Evolutionary conservation across 2,797 vertebrate species (phyloP).

Genomic region (Poecilia picta): DNA sequence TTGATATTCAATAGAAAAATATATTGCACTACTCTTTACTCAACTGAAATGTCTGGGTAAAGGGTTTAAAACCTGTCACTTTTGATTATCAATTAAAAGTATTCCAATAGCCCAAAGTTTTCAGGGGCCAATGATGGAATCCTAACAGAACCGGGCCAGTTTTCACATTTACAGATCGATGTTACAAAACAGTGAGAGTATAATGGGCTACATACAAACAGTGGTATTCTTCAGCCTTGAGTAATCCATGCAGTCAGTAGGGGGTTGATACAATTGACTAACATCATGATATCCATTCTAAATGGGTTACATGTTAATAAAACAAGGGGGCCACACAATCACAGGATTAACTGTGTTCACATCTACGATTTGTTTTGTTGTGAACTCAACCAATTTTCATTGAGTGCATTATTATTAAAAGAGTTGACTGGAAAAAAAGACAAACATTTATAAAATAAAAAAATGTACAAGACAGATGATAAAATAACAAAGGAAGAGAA

Average conservation of each 20-base stretch:
- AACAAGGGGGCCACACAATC: conserved; percentile 48
- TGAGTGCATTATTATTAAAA: conserved; percentile 25
- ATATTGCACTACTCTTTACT: conserved; percentile 82
- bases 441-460: conserved; percentile 20
- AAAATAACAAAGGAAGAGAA: conserved; percentile 36
- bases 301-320: conserved; percentile 52
- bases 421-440: conserved; percentile 26
- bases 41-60: conserved; percentile 68
- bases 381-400: conserved; percentile 38
- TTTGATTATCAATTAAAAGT: conserved; percentile 63
- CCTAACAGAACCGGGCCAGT: conserved; percentile 46
- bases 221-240: conserved; percentile 70
- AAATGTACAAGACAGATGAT: conserved; percentile 13
- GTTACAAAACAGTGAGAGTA: conserved; percentile 54
- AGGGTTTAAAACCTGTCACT: conserved; percentile 51
- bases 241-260: conserved; percentile 78
- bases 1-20: conserved; percentile 81
- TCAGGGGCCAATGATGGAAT: conserved; percentile 61
- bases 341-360: conserved; percentile 63
- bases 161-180: conserved; percentile 63
- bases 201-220: conserved; percentile 62
- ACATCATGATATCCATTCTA: conserved; percentile 61
- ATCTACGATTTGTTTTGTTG: conserved; percentile 59
- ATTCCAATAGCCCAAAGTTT: conserved; percentile 62
- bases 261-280: conserved; percentile 62